phyloP scores from a whole-genome alignment of 2,797 vertebrate genomes.

The Valencia hispanica region DNA sequence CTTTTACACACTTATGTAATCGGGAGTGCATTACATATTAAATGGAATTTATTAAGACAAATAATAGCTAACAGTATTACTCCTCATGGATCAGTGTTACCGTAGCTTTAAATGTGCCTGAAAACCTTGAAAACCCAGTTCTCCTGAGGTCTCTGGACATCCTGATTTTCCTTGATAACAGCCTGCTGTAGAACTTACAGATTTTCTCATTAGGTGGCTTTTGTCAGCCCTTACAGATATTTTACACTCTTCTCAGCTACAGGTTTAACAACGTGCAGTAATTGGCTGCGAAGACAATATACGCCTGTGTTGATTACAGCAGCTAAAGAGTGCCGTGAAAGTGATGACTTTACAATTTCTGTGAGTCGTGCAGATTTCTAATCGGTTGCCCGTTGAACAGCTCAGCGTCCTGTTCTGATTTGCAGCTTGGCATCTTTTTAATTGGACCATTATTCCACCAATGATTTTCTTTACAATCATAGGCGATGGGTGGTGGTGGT shows the following conservation, averaged over 20 bases:
- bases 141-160: slow-evolving; percentile 50
- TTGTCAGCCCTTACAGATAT: slow-evolving; percentile 54
- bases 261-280: slow-evolving; percentile 29
- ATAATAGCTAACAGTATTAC: neutral
- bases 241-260: slow-evolving; percentile 18
- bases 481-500: neutral
- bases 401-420: slow-evolving; percentile 47
- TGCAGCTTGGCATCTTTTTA: slow-evolving; percentile 62
- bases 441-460: slow-evolving; percentile 35
- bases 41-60: neutral
- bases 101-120: slow-evolving; percentile 4
- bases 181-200: slow-evolving; percentile 56
- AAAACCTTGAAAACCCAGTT: slow-evolving; percentile 36
- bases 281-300: slow-evolving; percentile 44
- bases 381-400: slow-evolving; percentile 41
- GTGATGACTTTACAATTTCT: slow-evolving; percentile 33
- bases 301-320: slow-evolving; percentile 58
- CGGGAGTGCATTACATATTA: neutral
- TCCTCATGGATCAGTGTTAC: neutral
- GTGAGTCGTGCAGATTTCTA: slow-evolving; percentile 21
- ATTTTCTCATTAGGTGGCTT: slow-evolving; percentile 65
- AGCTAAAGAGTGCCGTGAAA: slow-evolving; percentile 24
- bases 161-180: slow-evolving; percentile 73
- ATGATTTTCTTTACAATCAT: slow-evolving; percentile 34
- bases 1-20: neutral